Evolutionary conservation across 2,888 invertebrate species (phyloP).

Genomic region (Exephanes ischioxanthus): DNA sequence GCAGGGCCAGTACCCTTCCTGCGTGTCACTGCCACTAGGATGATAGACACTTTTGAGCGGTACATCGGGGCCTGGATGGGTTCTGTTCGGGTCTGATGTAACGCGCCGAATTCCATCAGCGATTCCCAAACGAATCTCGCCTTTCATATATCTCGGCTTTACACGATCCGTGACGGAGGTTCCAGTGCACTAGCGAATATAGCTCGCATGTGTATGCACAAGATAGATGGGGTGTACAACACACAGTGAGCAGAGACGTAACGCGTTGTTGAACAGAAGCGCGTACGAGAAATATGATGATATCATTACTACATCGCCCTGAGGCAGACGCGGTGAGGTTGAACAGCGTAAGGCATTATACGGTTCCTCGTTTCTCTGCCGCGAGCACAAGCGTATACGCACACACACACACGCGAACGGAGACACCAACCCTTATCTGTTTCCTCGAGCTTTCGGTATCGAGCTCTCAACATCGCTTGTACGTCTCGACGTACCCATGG

Average conservation of each 20-base stretch:
- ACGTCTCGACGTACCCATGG: conserved; percentile 23
- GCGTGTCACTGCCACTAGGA: too few species aligned
- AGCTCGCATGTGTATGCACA: too few species aligned
- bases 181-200: too few species aligned
- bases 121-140: too few species aligned
- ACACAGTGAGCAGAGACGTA: background rate
- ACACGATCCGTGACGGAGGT: too few species aligned
- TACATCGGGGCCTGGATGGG: too few species aligned
- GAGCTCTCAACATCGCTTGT: conserved; percentile 14
- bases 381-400: background rate
- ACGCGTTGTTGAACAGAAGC: conserved; percentile 19
- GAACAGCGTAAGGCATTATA: conserved; percentile 32
- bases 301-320: conserved; percentile 53
- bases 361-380: conserved; percentile 23
- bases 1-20: too few species aligned
- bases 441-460: conserved; percentile 35
- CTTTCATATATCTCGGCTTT: too few species aligned
- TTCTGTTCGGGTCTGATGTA: too few species aligned
- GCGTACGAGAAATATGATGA: conserved; percentile 43
- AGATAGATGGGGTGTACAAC: background rate
- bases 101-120: too few species aligned
- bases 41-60: too few species aligned
- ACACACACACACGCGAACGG: background rate
- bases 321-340: conserved; percentile 32
- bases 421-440: conserved; percentile 26